Conservation (phyloP, 1,140 invertebrate species). For the Hormaphis cornu region DNA sequence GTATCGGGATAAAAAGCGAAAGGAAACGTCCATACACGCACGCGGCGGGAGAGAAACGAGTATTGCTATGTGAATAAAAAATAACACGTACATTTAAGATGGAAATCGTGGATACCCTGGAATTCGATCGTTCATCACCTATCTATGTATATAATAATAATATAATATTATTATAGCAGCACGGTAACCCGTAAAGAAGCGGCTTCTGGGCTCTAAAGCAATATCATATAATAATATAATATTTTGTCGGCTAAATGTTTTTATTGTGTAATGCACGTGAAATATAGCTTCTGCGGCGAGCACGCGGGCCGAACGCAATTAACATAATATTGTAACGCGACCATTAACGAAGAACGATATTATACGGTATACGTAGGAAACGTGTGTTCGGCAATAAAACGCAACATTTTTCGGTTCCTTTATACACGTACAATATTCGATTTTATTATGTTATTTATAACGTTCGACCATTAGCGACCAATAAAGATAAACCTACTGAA, state of each 20-base stretch:
- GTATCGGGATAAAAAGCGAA: no score
- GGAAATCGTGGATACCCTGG: background rate
- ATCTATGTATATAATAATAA: no score
- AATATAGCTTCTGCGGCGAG: background rate
- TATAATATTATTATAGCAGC: no score
- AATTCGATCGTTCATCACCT: constrained; percentile 20
- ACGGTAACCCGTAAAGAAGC: background rate
- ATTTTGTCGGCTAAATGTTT: constrained; percentile 18
- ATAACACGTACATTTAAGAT: background rate
- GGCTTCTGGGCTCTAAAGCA: constrained; percentile 17
- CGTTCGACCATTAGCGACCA: constrained; percentile 27
- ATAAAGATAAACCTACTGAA: constrained; percentile 26
- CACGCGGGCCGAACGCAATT: constrained; percentile 13
- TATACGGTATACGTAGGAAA: background rate
- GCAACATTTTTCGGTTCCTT: constrained; percentile 29
- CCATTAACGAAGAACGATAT: background rate
- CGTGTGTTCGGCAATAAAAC: constrained; percentile 21
- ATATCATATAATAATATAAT: constrained; percentile 3
- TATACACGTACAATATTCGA: constrained; percentile 29
- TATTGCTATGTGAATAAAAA: no score
- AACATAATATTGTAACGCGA: constrained; percentile 28
- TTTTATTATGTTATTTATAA: constrained; percentile 32
- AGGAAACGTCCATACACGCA: no score
- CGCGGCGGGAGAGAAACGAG: no score
- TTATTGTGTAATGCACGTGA: no score